Evolutionary conservation across 1,140 invertebrate genomes (phyloP).

Genomic region (Calycopis cecrops): DNA sequence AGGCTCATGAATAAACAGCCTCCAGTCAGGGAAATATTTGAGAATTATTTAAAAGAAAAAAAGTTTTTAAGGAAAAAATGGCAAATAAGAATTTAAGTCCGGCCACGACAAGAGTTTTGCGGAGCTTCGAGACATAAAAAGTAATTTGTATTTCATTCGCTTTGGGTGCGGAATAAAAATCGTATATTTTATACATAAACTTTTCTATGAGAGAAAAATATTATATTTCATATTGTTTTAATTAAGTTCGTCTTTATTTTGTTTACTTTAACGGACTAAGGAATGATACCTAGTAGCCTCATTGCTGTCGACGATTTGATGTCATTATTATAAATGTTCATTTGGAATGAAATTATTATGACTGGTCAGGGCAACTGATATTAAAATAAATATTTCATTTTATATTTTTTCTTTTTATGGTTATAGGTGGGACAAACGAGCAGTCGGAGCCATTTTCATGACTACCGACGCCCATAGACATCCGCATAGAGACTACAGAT

Average conservation of each 20-base stretch:
- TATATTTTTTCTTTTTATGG: no score
- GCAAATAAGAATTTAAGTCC: constrained; percentile 51
- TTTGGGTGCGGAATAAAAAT: constrained; percentile 5
- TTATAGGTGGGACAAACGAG: no score
- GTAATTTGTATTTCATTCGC: constrained; percentile 35
- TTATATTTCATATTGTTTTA: constrained; percentile 11
- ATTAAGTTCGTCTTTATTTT: constrained; percentile 4
- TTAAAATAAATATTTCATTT: no score
- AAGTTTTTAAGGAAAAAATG: constrained; percentile 53
- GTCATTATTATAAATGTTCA: no score
- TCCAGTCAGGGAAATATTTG: constrained; percentile 54
- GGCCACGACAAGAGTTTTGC: constrained; percentile 58
- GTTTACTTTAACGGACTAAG: no score
- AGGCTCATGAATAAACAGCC: constrained; percentile 69
- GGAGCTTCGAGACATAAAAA: constrained; percentile 34
- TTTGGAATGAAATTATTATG: no score
- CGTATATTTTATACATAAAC: constrained; percentile 21
- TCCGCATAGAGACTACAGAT: no score
- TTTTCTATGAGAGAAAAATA: constrained; percentile 14
- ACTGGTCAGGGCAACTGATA: no score
- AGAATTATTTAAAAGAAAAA: constrained; percentile 61
- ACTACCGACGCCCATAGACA: no score
- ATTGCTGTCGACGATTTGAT: no score
- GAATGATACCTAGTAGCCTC: no score
- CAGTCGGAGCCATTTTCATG: no score